phyloP scores from a whole-genome alignment of 2,113 vertebrate genomes.

The Phrynocephalus versicolor region DNA sequence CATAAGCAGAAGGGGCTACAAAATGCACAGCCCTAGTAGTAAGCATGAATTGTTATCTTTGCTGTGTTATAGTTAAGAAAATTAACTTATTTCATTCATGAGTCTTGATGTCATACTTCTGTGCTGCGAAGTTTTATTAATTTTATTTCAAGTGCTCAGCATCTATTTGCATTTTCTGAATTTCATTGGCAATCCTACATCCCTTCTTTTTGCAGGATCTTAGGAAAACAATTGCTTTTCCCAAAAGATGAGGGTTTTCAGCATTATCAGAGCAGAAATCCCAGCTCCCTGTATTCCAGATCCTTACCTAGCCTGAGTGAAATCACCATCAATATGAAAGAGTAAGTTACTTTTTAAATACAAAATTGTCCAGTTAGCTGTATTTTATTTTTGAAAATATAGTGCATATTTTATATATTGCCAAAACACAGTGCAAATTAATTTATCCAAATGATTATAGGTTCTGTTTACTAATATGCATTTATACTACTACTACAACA shows the following conservation, averaged over 20 bases:
- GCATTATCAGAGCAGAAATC: constrained; percentile 68
- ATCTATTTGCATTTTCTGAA: neutral
- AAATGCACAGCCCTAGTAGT: neutral
- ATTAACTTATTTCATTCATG: neutral
- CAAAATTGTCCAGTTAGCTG: neutral
- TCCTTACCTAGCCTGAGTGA: constrained; percentile 39
- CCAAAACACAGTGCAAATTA: too few relatives aligned
- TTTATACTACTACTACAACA: too few relatives aligned
- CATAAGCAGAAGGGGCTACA: neutral
- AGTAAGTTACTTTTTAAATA: constrained; percentile 66
- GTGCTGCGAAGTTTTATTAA: neutral
- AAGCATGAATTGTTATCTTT: neutral
- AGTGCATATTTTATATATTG: too few relatives aligned
- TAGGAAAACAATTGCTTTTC: constrained; percentile 79
- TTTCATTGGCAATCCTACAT: neutral
- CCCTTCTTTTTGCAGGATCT: constrained; percentile 65
- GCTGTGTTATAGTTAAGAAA: neutral
- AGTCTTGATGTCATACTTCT: neutral
- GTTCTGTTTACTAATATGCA: too few relatives aligned
- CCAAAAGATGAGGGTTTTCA: constrained; percentile 81
- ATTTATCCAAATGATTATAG: too few relatives aligned
- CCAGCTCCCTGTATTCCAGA: constrained; percentile 1
- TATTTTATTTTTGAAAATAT: neutral
- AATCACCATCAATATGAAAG: constrained; percentile 55
- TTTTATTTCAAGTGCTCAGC: neutral